Evolutionary conservation across 2,888 invertebrate genomes (phyloP).

Genomic region (Plebejus melissa): DNA sequence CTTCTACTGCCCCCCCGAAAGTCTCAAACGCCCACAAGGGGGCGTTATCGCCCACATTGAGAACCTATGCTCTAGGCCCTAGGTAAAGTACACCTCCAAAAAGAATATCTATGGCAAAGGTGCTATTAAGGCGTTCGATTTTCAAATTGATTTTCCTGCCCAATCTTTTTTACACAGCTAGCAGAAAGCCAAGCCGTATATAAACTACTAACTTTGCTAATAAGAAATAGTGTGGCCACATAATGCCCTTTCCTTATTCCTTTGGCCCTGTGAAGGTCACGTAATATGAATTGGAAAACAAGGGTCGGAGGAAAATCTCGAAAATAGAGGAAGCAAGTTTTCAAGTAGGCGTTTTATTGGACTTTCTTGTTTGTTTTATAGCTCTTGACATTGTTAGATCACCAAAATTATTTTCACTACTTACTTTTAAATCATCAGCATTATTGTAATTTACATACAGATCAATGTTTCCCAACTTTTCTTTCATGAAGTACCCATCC

Average conservation of each 20-base stretch:
- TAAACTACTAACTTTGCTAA: neutral
- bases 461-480: neutral
- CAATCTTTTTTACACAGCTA: neutral
- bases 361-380: neutral
- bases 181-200: neutral
- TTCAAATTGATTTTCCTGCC: neutral
- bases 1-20: too few relatives aligned
- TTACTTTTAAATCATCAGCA: neutral
- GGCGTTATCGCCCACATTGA: too few relatives aligned
- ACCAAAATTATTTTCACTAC: neutral
- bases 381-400: neutral
- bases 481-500: too few relatives aligned
- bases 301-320: conserved; percentile 5
- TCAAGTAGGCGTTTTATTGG: neutral
- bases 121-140: neutral
- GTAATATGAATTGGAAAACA: conserved; percentile 22
- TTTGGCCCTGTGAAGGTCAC: neutral
- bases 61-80: too few relatives aligned
- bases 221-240: neutral
- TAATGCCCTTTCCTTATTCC: neutral
- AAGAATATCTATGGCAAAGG: neutral
- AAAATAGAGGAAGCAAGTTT: neutral
- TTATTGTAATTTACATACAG: neutral
- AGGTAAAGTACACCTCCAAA: neutral
- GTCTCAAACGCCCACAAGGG: too few relatives aligned